Base-by-base conservation (phyloP, 2,113 vertebrate genomes). In the Ptyas mucosa region DNA sequence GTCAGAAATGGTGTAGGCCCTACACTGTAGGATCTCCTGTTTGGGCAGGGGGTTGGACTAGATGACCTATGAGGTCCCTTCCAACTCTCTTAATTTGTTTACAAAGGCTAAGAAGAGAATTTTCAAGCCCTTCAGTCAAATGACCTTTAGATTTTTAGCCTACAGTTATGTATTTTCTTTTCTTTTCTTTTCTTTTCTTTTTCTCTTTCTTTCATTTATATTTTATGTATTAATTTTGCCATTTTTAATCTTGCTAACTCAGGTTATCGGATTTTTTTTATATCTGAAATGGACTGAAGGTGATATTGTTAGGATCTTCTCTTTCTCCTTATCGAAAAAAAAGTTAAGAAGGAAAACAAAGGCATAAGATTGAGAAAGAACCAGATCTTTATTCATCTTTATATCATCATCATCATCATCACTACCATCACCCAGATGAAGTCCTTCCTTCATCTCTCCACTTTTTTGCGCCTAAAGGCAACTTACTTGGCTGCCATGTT, bases 401-500 rank as follows among this genome's bases (percentile, higher is more conserved):
- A 39, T 43, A 81, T 81, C 75, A 81, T 15, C 61, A n/a, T 5
- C 61, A 64, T 12, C 61, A 64, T 18, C n/a, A 75, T 18, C 64
- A 75, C 7, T 2, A 24, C 2, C 18, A 81, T 52, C 24, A 87
- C 8, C 49, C 86, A 87, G 49, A 52, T n/a, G 52, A 52, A 69
- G 12, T 7, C 11, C 29, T 87, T 15, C 3, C 2, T 14, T 23
- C 9, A 87, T 24, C 29, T 5, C 39, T 8, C 6, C 8, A n/a
- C 21, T 1, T 58, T 75, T 75, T 3, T 11, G 53, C 9, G n/a
- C 75, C 89, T 43, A 86, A 90, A 64, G 7, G 21, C 7, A 64
- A 69, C 98, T 98, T 96, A 99, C 99, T 98, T 98, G 86, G 98
- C 99, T 0, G 98, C 98, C 99, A 99, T 99, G 97, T 98, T 98